Evolutionary conservation across 2,888 invertebrate genomes (phyloP), one percentile per base, ranked within the genome.

Genomic region (Cosmia pyralina): DNA sequence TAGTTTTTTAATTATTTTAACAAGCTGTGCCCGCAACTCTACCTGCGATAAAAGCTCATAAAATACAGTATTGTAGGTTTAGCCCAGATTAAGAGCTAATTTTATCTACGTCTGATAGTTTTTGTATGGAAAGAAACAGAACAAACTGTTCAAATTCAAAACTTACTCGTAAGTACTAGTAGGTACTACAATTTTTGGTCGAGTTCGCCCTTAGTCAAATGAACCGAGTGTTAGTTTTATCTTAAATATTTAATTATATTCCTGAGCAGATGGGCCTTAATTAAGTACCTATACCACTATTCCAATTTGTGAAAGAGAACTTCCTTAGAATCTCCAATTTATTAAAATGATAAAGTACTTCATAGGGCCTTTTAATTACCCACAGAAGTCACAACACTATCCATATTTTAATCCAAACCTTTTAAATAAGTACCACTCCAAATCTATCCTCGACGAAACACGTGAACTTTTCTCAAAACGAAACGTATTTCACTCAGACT

Each of bases 401-500:
- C 38, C n/a, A n/a, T 46, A 65, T 50, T 44, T 58, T 41, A 75
- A 81, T 46, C 19, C n/a, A 57, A 81, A 46, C 58, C 50, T 76
- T 81, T 81, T 70, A 67, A 69, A 81, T 50, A 28, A 28, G 28
- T 28, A 48, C 48, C 77, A 82, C 64, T 82, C 57, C 64, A 69
- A 77, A 70, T 22, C 41, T 7, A 69, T 68, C 28, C 48, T 22
- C 28, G 46, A 46, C n/a, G 38, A 74, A 69, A 62, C 76, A 77
- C 79, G 82, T 68, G 64, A 82, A 55, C 50, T 69, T 64, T 44
- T 48, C 67, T 41, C 60, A 57, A 77, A 77, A 55, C 84, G 44
- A 70, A 72, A 71, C 81, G 63, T 66, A 77, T 67, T 73, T 73
- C 75, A 75, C 83, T 63, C 69, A 73, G 62, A 69, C 68, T 52